These are phyloP conservation scores for Heteronetta atricapilla DNA, from an alignment of 2,113 vertebrate species.

Conservation along the genomic window DNA sequence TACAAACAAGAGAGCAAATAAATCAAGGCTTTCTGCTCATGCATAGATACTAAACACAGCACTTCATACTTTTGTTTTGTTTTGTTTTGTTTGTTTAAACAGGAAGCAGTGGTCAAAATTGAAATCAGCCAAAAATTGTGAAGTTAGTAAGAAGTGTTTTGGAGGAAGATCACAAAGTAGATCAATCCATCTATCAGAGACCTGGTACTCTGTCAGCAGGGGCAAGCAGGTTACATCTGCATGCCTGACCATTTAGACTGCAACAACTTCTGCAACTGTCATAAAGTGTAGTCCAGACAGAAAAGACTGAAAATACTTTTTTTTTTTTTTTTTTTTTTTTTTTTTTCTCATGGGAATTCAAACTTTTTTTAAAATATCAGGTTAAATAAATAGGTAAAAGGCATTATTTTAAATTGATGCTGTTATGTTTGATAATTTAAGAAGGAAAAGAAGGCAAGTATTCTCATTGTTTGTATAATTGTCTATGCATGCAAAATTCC, in stretches of 20 bases:
- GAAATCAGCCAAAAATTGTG: background rate
- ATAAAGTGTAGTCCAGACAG: background rate
- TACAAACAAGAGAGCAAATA: constrained; percentile 4
- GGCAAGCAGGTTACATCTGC: background rate
- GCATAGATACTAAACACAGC: background rate
- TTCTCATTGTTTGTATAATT: background rate
- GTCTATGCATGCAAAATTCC: background rate
- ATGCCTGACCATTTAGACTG: background rate
- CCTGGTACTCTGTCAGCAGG: background rate
- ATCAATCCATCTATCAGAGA: background rate
- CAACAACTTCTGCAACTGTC: background rate
- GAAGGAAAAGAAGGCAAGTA: background rate
- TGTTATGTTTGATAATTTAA: background rate
- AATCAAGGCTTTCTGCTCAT: background rate
- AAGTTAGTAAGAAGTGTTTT: background rate
- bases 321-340: too few species aligned
- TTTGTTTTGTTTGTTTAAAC: background rate
- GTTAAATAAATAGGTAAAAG: background rate
- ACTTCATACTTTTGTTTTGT: background rate
- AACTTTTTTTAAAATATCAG: background rate
- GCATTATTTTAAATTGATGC: background rate
- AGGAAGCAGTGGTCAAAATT: background rate
- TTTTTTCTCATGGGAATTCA: too few species aligned
- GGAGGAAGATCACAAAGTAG: background rate
- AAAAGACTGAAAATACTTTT: background rate